Evolutionary conservation across 2,113 vertebrate species (phyloP).

Genomic region (Gorsachius goisagi): DNA sequence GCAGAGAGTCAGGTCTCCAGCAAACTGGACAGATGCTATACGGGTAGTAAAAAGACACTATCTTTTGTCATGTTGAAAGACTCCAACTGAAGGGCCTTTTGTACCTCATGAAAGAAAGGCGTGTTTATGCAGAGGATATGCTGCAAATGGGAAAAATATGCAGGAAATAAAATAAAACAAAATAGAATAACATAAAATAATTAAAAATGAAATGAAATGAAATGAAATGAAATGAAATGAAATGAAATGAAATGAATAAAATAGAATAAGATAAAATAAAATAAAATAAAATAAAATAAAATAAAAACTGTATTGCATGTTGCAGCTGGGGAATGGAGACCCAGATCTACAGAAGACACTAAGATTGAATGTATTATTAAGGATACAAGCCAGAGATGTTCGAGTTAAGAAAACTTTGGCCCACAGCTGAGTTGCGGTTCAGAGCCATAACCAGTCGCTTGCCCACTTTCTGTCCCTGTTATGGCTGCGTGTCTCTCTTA

Average conservation of each 20-base stretch:
- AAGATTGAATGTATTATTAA: neutral
- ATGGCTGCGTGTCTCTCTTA: neutral
- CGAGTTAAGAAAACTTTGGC: neutral
- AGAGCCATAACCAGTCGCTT: neutral
- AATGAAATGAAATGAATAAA: neutral
- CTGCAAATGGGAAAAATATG: neutral
- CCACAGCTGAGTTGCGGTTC: neutral
- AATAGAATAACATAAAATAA: neutral
- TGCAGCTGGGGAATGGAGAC: neutral
- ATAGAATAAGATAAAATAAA: neutral
- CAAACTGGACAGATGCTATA: slow-evolving; percentile 7
- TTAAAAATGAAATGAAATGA: neutral
- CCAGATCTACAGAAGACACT: neutral
- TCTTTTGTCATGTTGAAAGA: slow-evolving; percentile 44
- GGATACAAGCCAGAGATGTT: neutral
- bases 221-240: neutral
- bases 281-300: neutral
- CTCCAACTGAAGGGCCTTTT: slow-evolving; percentile 16
- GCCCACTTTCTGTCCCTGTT: neutral
- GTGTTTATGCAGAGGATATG: neutral
- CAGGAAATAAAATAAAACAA: neutral
- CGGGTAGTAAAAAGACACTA: neutral
- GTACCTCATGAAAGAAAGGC: neutral
- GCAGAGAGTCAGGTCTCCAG: neutral
- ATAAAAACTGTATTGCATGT: neutral